Percentiles rank a stretch among this genome's conserved stretches.
These are phyloP conservation scores for Cyclopterus lumpus DNA, from an alignment of 2,797 vertebrate genomes.

Conservation along the genomic window DNA sequence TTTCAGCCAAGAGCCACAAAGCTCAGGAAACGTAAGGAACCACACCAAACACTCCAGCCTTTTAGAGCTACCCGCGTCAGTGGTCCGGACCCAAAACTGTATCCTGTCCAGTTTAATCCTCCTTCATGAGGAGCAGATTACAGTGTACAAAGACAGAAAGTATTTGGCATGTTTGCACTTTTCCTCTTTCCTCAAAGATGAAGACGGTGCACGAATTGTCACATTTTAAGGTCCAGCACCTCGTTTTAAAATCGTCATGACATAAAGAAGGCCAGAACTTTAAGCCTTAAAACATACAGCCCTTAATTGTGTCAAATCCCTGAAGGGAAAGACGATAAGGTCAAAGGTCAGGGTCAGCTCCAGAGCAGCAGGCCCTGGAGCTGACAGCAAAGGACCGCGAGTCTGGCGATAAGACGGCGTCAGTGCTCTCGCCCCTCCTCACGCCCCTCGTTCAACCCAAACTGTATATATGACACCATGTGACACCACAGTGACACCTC, in stretches of 20 bases:
- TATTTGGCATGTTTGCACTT: not conserved
- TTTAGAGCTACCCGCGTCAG: not conserved
- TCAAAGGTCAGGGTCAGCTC: constrained; percentile 35
- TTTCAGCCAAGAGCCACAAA: constrained; percentile 51
- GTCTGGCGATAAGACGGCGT: constrained; percentile 3
- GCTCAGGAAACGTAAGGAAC: constrained; percentile 43
- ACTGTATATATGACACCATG: too few relatives aligned
- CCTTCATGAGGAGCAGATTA: not conserved
- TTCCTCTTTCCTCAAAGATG: too few relatives aligned
- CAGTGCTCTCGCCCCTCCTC: not conserved
- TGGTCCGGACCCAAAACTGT: not conserved
- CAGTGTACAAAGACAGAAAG: not conserved
- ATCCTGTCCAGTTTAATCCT: not conserved
- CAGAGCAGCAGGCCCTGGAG: constrained; percentile 13
- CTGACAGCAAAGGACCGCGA: not conserved
- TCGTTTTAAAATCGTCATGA: not conserved
- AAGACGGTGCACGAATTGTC: not conserved
- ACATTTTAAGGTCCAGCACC: not conserved
- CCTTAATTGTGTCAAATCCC: not conserved
- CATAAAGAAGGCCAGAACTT: not conserved
- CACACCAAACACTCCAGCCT: constrained; percentile 40
- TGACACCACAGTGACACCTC: too few relatives aligned
- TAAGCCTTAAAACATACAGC: not conserved
- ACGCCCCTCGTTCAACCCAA: constrained; percentile 23
- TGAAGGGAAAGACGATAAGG: not conserved